phyloP scores from a whole-genome alignment of 2,113 vertebrate genomes.

The Mustelus asterias region DNA sequence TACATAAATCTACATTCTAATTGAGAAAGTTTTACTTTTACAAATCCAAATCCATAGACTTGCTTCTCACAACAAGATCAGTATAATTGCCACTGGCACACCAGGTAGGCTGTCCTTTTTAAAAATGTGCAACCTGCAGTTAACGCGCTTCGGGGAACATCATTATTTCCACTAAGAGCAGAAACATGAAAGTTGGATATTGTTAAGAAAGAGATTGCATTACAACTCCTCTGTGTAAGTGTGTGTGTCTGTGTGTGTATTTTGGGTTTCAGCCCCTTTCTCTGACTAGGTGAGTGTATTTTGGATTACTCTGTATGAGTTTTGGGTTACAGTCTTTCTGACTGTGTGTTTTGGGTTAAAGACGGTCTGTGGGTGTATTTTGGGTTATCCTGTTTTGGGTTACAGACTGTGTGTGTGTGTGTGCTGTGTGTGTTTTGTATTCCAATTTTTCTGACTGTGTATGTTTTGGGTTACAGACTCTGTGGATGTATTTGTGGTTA shows the following conservation, averaged over 20 bases:
- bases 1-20: not conserved
- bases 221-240: not conserved
- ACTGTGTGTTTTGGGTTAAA: not conserved
- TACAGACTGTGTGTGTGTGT: not conserved
- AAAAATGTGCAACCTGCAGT: not conserved
- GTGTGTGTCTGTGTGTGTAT: not conserved
- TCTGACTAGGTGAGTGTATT: not conserved
- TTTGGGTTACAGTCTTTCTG: not conserved
- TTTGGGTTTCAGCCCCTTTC: not conserved
- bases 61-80: not conserved
- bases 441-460: not conserved
- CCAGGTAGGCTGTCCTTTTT: not conserved
- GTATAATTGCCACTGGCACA: not conserved
- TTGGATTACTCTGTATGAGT: not conserved
- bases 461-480: not conserved
- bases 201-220: not conserved
- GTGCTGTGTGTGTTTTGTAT: not conserved
- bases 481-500: not conserved
- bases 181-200: not conserved
- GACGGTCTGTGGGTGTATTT: not conserved
- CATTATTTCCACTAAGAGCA: not conserved
- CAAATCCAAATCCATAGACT: not conserved
- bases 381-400: not conserved
- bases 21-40: not conserved
- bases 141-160: slow-evolving; percentile 19